Base-by-base conservation (phyloP, 1,140 invertebrate species). In the Aradophagus sp. region DNA sequence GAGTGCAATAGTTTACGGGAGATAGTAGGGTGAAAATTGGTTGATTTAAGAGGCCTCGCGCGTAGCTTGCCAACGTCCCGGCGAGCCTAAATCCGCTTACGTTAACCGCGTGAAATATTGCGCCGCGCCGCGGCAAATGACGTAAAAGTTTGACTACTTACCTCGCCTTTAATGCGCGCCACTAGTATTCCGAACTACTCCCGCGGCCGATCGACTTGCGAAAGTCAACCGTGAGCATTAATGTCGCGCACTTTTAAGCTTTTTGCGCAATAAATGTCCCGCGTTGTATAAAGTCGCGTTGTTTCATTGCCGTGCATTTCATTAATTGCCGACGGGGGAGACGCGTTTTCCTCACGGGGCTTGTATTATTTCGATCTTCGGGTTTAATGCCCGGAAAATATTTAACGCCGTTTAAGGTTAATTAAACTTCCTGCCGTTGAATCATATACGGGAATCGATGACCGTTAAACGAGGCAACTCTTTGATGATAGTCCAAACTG, bases 121-220 rank as follows among this genome's bases (percentile, higher is more conserved):
- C 23, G 58, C 44, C 31, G 6, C 14, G 26, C 34, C 26, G 10
- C 41, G 39, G 48, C 11, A 62, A 73, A 73, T 73, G 58, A 73
- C 62, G 62, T 62, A 67, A 73, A 73, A 73, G 48, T 72, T 72
- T 72, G 56, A 72, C 26, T 72, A 72, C 69, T 72, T 71, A 61
- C 55, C 35, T 45, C 27, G 52, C 47, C 68, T 56, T 13, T 65
- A 72, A 72, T 66, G 68, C 42, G 29, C 48, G 61, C 55, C 31
- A 23, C 45, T 39, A 44, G 29, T 44, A 72, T 55, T 48, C 36
- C 42, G 42, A 72, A 72, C 48, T 72, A 47, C 62, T 48, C 56
- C 19, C 8, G 14, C 55, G 45, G 20, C 45, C 62, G 44, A 72
- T 72, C 61, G 53, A 72, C 68, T 65, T 63, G 55, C 45, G 32